Base-by-base conservation (phyloP, 2,113 vertebrate genomes). In the Oceanodroma tethys region DNA sequence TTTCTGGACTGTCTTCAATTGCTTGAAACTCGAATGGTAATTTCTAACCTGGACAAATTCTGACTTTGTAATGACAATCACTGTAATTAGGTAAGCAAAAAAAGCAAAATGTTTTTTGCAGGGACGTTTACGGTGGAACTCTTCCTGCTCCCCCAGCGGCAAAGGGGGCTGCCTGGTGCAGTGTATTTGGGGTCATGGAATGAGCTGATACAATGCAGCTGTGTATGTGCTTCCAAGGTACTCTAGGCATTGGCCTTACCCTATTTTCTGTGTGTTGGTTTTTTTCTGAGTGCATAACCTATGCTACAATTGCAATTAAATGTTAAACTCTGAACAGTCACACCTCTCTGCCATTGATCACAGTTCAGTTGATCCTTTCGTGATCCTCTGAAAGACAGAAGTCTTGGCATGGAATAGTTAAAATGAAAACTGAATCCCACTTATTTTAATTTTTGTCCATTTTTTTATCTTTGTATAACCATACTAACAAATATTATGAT, bases 91-190 rank as follows among this genome's bases (percentile, higher is more conserved):
- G 23, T 48, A 43, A 88, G 42, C 36, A 72, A 43, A 79, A 79
- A 63, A 53, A 10, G 1, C 5, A 2, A 3, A 4, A 5, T 29
- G 29, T 11, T 65, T 81, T 58, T 38, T 48, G 43, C 23, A 32
- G 7, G 22, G 42, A 5, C 0, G 7, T 25, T 26, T 29, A 10
- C 5, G 30, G 40, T 22, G 36, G 43, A 76, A 6, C 23, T 3
- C 23, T 50, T 73, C 20, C n/a, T 34, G 53, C 12, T 72, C 6
- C 40, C 8, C 27, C 30, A 18, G 32, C 0, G 2, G 38, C 55
- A 47, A n/a, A 50, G 43, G n/a, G 34, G 7, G n/a, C 36, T 94
- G 50, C 42, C 32, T 16, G 10, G 34, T 55, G 3, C 11, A 6
- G 20, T 4, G 30, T 17, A 9, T 53, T 94, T 68, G 42, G 53